Percentiles rank a stretch among this genome's conserved stretches.
phyloP scores from a whole-genome alignment of 2,113 vertebrate genomes.

The Archilochus colubris region DNA sequence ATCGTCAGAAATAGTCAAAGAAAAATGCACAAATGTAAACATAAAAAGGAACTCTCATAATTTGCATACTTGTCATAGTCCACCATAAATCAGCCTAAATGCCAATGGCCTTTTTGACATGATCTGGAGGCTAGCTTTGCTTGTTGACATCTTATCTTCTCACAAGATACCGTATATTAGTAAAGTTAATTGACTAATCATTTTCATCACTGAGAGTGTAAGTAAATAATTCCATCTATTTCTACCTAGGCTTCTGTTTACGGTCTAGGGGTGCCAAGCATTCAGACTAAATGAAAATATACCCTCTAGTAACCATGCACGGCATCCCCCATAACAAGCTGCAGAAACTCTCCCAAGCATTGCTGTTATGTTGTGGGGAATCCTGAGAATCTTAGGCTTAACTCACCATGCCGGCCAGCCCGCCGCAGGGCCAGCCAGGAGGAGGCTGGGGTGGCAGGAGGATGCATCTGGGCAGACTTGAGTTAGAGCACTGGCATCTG shows the following conservation, averaged over 20 bases:
- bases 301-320: conserved; percentile 84
- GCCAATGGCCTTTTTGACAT: background rate
- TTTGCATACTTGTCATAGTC: conserved; percentile 65
- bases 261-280: conserved; percentile 88
- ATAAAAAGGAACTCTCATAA: conserved; percentile 63
- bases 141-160: conserved; percentile 58
- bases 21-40: conserved; percentile 77
- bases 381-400: conserved; percentile 90
- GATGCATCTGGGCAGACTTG: conserved; percentile 25
- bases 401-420: conserved; percentile 72
- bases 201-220: conserved; percentile 83
- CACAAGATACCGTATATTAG: conserved; percentile 72
- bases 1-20: conserved; percentile 66
- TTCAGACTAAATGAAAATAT: conserved; percentile 96
- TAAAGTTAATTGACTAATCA: conserved; percentile 87
- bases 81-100: conserved; percentile 43
- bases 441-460: background rate
- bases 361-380: conserved; percentile 92
- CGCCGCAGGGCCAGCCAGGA: conserved; percentile 61
- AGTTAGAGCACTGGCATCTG: conserved; percentile 23
- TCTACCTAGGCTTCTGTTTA: conserved; percentile 90
- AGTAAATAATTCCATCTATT: conserved; percentile 84
- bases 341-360: conserved; percentile 87
- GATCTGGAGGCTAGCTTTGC: background rate
- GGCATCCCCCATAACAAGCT: conserved; percentile 97